Conservation (phyloP, 2,797 vertebrate species). For the Iguana delicatissima region DNA sequence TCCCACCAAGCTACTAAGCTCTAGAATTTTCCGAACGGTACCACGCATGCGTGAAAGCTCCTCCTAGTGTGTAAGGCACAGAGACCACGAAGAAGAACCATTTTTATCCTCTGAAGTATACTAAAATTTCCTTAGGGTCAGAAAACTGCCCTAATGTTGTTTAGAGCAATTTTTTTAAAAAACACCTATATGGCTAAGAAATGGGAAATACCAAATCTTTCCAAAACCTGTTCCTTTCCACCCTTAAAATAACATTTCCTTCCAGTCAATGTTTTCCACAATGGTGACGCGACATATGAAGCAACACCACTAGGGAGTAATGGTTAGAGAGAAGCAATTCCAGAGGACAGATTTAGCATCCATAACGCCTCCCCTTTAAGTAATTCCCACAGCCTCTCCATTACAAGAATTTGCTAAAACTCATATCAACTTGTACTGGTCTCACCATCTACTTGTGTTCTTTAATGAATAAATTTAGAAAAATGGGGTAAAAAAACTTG, state of each 20-base stretch:
- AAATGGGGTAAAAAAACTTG: neutral
- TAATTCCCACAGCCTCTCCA: neutral
- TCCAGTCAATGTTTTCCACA: neutral
- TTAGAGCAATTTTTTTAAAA: too few relatives aligned
- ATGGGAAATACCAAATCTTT: neutral
- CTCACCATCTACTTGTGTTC: neutral
- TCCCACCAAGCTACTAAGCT: too few relatives aligned
- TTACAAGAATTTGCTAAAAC: neutral
- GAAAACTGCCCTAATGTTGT: too few relatives aligned
- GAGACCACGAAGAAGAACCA: too few relatives aligned
- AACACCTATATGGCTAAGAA: neutral
- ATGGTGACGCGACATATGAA: neutral
- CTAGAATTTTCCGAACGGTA: too few relatives aligned
- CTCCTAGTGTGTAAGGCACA: too few relatives aligned
- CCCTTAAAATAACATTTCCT: neutral
- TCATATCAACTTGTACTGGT: neutral
- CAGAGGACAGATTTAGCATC: neutral
- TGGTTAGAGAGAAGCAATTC: neutral
- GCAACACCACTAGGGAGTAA: neutral
- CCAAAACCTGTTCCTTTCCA: neutral
- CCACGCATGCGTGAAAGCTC: too few relatives aligned
- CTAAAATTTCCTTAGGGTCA: too few relatives aligned
- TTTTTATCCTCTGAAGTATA: too few relatives aligned
- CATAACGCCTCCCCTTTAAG: neutral
- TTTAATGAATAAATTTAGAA: neutral